Evolutionary conservation across 2,113 vertebrate species (phyloP).

Genomic region (Gavia stellata): DNA sequence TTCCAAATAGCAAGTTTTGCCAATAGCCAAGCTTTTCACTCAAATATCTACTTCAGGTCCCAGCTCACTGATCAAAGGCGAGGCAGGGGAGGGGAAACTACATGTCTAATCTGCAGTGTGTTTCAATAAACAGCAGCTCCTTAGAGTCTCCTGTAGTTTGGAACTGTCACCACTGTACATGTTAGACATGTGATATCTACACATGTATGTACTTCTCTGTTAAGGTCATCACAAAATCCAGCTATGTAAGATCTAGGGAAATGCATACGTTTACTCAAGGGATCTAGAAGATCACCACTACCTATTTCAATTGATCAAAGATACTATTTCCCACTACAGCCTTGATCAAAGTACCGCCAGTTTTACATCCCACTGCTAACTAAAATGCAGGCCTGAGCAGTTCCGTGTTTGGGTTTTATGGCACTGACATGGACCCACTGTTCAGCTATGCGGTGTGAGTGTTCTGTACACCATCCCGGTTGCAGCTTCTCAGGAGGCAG

Average conservation of each 20-base stretch:
- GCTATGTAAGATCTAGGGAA: neutral
- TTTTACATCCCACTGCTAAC: neutral
- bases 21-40: neutral
- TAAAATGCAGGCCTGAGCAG: neutral
- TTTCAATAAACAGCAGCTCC: neutral
- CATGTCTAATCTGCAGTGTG: neutral
- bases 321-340: neutral
- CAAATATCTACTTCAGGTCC: neutral
- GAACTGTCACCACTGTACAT: neutral
- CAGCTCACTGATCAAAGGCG: neutral
- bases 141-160: neutral
- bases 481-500: neutral
- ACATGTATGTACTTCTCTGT: neutral
- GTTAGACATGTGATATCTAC: neutral
- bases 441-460: fast-evolving
- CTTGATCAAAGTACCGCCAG: neutral
- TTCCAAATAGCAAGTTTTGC: neutral
- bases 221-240: neutral
- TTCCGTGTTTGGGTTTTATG: neutral
- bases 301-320: neutral
- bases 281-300: neutral
- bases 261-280: neutral
- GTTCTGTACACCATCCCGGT: no score
- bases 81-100: neutral
- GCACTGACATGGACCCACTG: neutral